These are phyloP conservation scores for Megamerina dolium DNA, from an alignment of 2,888 invertebrate species.

Conservation along the genomic window DNA sequence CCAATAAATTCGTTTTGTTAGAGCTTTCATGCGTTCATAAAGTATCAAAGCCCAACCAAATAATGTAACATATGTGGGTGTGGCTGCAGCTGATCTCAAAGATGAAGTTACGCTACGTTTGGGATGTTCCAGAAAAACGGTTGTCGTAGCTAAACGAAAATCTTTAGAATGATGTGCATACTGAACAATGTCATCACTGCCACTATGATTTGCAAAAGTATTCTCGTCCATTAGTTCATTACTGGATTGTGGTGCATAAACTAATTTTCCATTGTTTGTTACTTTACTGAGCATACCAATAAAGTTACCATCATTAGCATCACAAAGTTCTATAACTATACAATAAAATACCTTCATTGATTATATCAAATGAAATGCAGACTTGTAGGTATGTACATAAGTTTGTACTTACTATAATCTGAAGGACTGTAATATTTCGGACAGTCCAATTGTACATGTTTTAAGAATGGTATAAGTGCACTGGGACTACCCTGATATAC, in stretches of 20 bases:
- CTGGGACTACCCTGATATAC: slow-evolving; percentile 61
- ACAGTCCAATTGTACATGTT: slow-evolving; percentile 54
- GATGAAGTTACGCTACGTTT: slow-evolving; percentile 19
- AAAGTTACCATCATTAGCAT: slow-evolving; percentile 54
- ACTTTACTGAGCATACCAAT: slow-evolving; percentile 53
- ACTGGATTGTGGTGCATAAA: slow-evolving; percentile 27
- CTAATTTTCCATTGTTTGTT: slow-evolving; percentile 56
- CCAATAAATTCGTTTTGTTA: slow-evolving; percentile 40
- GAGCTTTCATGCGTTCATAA: slow-evolving; percentile 53
- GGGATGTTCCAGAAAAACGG: slow-evolving; percentile 39
- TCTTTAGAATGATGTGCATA: slow-evolving; percentile 25
- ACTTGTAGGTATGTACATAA: not conserved
- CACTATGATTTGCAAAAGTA: not conserved
- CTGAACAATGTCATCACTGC: not conserved
- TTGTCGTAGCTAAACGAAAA: slow-evolving; percentile 47
- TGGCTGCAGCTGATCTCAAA: slow-evolving; percentile 30
- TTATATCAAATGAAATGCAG: too few species aligned
- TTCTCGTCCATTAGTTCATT: slow-evolving; percentile 10
- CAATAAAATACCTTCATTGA: not conserved
- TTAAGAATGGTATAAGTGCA: slow-evolving; percentile 58
- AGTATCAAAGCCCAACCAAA: slow-evolving; percentile 37
- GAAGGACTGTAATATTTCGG: slow-evolving; percentile 64
- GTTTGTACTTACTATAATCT: slow-evolving; percentile 57
- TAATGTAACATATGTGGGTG: slow-evolving; percentile 31
- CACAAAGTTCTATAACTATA: slow-evolving; percentile 58